Evolutionary conservation across 2,888 invertebrate species (phyloP).

Genomic region (Dione juno): DNA sequence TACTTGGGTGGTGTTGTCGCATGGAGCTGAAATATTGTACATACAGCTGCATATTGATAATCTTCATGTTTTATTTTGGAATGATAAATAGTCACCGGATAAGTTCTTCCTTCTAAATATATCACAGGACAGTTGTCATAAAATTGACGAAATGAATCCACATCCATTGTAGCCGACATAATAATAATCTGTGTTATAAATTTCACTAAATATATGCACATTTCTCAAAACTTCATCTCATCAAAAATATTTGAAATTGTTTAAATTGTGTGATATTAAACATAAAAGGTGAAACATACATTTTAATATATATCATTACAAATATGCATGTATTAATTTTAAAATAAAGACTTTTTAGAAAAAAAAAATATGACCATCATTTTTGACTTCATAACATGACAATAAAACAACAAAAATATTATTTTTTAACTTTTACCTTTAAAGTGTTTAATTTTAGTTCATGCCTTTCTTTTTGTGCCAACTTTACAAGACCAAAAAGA

Average conservation of each 20-base stretch:
- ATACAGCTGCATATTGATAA: slow-evolving; percentile 91
- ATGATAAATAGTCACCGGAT: slow-evolving; percentile 90
- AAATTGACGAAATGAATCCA: slow-evolving; percentile 94
- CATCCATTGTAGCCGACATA: slow-evolving; percentile 99
- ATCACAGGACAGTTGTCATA: slow-evolving; percentile 93
- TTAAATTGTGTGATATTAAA: not conserved
- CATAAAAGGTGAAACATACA: no score
- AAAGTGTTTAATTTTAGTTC: slow-evolving; percentile 84
- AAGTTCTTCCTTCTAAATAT: slow-evolving; percentile 95
- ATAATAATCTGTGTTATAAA: slow-evolving; percentile 86
- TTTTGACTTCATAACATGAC: no score
- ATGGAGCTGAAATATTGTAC: slow-evolving; percentile 95
- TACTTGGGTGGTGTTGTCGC: slow-evolving; percentile 91
- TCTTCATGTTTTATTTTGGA: slow-evolving; percentile 89
- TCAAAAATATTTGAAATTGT: not conserved
- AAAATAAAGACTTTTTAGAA: not conserved
- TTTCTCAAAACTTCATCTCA: not conserved
- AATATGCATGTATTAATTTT: not conserved
- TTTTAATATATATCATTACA: no score
- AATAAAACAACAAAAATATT: no score
- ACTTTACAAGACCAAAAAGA: slow-evolving; percentile 95
- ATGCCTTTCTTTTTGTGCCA: slow-evolving; percentile 90
- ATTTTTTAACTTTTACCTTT: slow-evolving; percentile 81
- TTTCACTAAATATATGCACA: not conserved
- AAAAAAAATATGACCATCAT: no score